phyloP scores from a whole-genome alignment of 2,888 invertebrate genomes.

The Apocheima hispidaria region DNA sequence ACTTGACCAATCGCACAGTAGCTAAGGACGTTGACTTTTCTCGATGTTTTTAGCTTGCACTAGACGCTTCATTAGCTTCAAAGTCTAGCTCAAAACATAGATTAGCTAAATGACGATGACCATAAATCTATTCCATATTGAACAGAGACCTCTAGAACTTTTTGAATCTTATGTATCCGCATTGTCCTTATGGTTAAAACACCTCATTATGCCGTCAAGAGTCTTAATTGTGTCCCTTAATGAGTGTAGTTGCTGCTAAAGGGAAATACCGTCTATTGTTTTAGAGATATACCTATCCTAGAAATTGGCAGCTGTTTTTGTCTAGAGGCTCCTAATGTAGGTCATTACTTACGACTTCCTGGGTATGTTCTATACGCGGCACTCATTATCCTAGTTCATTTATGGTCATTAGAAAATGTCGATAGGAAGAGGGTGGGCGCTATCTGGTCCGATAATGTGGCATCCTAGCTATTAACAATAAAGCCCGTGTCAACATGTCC shows the following conservation, averaged over 20 bases:
- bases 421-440: constrained; percentile 50
- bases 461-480: constrained; percentile 61
- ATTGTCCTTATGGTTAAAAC: constrained; percentile 31
- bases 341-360: constrained; percentile 43
- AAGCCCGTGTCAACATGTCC: constrained; percentile 56
- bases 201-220: constrained; percentile 18
- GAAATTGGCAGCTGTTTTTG: constrained; percentile 48
- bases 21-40: constrained; percentile 73
- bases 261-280: constrained; percentile 55
- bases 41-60: constrained; percentile 60
- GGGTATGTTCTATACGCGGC: constrained; percentile 50
- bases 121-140: constrained; percentile 8
- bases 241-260: constrained; percentile 47
- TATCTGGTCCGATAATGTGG: constrained; percentile 61
- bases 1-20: constrained; percentile 65
- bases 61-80: constrained; percentile 9
- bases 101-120: constrained; percentile 2
- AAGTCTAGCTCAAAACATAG: constrained; percentile 16
- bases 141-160: constrained; percentile 5
- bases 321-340: constrained; percentile 38
- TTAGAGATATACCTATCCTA: constrained; percentile 37
- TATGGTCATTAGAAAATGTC: constrained; percentile 54
- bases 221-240: constrained; percentile 40
- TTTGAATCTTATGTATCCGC: constrained; percentile 23
- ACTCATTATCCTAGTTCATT: constrained; percentile 39